A percentile compares a stretch with the other conserved stretches of the same genome.
These are phyloP conservation scores for Dysidea cf. avara DNA, from an alignment of 37 sponge, comb jelly and placozoan species.

Conservation along the genomic window DNA sequence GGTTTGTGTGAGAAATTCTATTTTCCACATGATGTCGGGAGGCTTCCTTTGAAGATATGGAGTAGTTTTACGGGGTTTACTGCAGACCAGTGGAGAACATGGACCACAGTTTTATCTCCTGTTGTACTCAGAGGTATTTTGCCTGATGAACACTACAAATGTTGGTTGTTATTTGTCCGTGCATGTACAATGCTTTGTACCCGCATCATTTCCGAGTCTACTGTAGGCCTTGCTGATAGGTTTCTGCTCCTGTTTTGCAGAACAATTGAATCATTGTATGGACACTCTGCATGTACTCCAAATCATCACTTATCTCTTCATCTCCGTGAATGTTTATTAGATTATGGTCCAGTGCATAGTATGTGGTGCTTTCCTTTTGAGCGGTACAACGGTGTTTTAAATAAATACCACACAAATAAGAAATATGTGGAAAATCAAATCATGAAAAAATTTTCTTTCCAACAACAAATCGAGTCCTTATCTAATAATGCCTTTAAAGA, in stretches of 20 bases:
- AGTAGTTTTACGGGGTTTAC: slow-evolving; percentile 50
- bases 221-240: slow-evolving; percentile 13
- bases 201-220: neutral
- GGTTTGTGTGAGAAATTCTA: neutral
- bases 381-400: slow-evolving; percentile 50
- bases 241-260: slow-evolving; percentile 20
- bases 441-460: slow-evolving; percentile 30
- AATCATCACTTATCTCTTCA: slow-evolving; percentile 55
- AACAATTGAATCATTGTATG: slow-evolving; percentile 29
- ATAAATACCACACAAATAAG: slow-evolving; percentile 48
- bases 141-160: slow-evolving; percentile 11
- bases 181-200: slow-evolving; percentile 32
- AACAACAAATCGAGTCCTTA: no score
- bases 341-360: slow-evolving; percentile 43
- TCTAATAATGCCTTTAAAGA: no score
- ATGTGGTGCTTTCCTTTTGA: slow-evolving; percentile 64
- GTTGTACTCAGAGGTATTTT: slow-evolving; percentile 17
- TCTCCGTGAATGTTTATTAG: slow-evolving; percentile 35
- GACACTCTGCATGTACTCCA: slow-evolving; percentile 19
- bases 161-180: slow-evolving; percentile 57
- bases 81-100: slow-evolving; percentile 64
- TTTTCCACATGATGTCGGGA: slow-evolving; percentile 21
- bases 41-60: slow-evolving; percentile 42
- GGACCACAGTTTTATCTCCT: slow-evolving; percentile 29
- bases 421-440: slow-evolving; percentile 41